phyloP scores from a whole-genome alignment of 2,113 vertebrate genomes.

The Engystomops pustulosus region DNA sequence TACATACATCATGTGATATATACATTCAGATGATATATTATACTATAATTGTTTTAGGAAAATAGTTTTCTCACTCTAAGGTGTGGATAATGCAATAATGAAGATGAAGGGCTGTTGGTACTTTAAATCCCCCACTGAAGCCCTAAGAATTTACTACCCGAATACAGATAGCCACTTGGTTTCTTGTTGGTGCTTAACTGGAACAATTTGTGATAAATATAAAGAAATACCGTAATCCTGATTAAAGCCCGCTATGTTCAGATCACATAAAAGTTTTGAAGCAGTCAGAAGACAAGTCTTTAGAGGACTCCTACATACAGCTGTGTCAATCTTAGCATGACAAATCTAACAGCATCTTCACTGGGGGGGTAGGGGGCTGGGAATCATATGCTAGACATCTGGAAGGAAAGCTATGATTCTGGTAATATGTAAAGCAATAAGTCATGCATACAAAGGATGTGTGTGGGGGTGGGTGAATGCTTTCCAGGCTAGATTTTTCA shows the following conservation, averaged over 20 bases:
- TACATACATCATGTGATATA: too few species aligned
- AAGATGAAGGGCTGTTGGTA: not conserved
- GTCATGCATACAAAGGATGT: slow-evolving; percentile 59
- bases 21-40: not conserved
- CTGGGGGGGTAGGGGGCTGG: too few species aligned
- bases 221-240: too few species aligned
- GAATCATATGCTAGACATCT: slow-evolving; percentile 64
- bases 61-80: too few species aligned
- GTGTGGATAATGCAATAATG: not conserved
- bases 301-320: too few species aligned
- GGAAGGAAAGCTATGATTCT: slow-evolving; percentile 61
- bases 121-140: not conserved
- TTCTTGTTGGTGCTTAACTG: not conserved
- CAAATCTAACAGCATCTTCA: not conserved
- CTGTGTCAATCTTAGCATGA: too few species aligned
- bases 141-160: not conserved
- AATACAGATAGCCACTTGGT: not conserved
- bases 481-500: slow-evolving; percentile 60
- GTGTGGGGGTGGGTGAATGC: slow-evolving; percentile 23
- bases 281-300: too few species aligned
- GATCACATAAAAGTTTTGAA: too few species aligned
- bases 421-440: slow-evolving; percentile 60
- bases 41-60: too few species aligned
- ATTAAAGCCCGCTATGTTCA: too few species aligned
- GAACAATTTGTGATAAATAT: too few species aligned